Base-by-base conservation (phyloP, 2,888 invertebrate species). In the Melieria omissa region DNA sequence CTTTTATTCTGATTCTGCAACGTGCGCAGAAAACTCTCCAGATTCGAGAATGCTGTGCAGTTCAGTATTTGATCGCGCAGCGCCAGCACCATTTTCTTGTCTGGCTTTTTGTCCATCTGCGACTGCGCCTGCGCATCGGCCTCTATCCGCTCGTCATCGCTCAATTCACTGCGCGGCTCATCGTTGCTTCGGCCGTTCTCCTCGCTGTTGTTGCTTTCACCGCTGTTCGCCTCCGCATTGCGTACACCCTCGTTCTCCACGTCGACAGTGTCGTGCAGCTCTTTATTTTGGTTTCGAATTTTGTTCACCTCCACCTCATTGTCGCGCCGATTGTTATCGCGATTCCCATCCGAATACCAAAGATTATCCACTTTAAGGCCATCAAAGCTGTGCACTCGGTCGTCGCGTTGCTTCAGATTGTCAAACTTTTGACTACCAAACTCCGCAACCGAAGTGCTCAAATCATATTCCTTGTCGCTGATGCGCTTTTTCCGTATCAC, bases 11-110 rank as follows among this genome's bases (percentile, higher is more conserved):
- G 61, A 8, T 69, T 54, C 45, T 61, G 52, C 45, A 65, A 58
- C 1, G 73, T 73, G 42, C 74, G 78, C 1, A 80, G 63, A 52
- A 78, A 78, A 1, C 75, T 77, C 46, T 80, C 77, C 5, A 81
- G 47, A 8, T 70, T 78, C 0, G 71, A 8, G 45, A 77, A 79
- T 3, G 78, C 76, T 1, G 74, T 71, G 12, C 79, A 79, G 41
- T 79, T 77, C 10, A 78, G 72, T 3, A 79, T 65, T 7, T 78
- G 74, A 49, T 80, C 76, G n/a, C 72, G 72, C 1, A 78, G 55
- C 3, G 74, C 64, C 8, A 72, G 44, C n/a, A 65, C 62, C 14
- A 55, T 9, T 10, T 62, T 62, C 47, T 70, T 49, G 5, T 73
- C 70, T 5, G 7, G 78, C 73, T 77, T 70, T 3, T 81, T 74